Evolutionary conservation across 2,888 invertebrate genomes (phyloP), one percentile per base, ranked within the genome.

Genomic region (Anaspis maculata): DNA sequence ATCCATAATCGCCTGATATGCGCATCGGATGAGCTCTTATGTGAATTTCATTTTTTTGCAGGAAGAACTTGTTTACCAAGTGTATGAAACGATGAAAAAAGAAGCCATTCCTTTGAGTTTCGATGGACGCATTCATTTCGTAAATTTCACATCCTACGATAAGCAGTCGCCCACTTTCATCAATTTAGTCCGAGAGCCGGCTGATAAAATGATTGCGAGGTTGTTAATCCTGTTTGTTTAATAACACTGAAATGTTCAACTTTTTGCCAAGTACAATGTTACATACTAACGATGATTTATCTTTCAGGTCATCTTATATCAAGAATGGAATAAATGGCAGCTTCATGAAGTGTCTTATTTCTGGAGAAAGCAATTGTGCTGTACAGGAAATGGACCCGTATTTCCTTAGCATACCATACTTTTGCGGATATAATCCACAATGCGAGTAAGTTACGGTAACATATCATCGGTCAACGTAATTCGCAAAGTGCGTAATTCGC

Each of bases 371-470:
- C n/a, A n/a, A n/a, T n/a, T n/a, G n/a, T n/a, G n/a, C n/a, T n/a
- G n/a, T n/a, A n/a, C n/a, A n/a, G n/a, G n/a, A n/a, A n/a, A n/a
- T n/a, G n/a, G n/a, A n/a, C n/a, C n/a, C n/a, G n/a, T n/a, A 9
- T 5, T 24, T 9, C 38, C 60, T 72, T 23, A 60, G 70, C 5
- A 71, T 78, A 42, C 71, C 77, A 1, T 74, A 76, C 54, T 78
- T 78, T 54, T 79, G 78, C 49, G 78, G 79, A 12, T 75, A 78
- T 38, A 67, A 75, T 48, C 52, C 62, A 13, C 61, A 69, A 38
- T 78, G 78, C 59, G 65, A 64, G 76, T 77, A 62, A 69, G 72
- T 24, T n/a, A n/a, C n/a, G n/a, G n/a, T n/a, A n/a, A n/a, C n/a
- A n/a, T n/a, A n/a, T n/a, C n/a, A n/a, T n/a, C n/a, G n/a, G n/a